A percentile compares a stretch with the other conserved stretches of the same genome.
phyloP scores from a whole-genome alignment of 1,140 invertebrate species.

The Brachystomella parvula region DNA sequence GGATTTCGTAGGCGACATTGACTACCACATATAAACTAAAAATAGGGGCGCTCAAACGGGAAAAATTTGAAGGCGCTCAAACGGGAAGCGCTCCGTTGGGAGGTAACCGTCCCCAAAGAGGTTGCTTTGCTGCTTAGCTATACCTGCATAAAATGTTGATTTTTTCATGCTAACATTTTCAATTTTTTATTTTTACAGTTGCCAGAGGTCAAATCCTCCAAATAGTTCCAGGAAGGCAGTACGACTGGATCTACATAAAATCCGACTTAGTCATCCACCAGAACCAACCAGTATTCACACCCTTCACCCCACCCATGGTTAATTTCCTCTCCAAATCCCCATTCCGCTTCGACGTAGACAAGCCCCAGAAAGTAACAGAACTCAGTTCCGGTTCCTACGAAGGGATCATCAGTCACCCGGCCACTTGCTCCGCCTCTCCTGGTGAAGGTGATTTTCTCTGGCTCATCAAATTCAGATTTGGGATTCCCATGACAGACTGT shows the following conservation, averaged over 20 bases:
- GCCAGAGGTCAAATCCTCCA: background rate
- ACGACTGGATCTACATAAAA: background rate
- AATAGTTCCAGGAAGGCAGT: background rate
- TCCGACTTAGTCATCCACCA: background rate
- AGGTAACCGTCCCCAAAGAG: too few relatives aligned
- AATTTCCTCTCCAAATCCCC: background rate
- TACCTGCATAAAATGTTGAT: too few relatives aligned
- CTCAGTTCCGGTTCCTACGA: background rate
- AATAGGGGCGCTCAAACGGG: too few relatives aligned
- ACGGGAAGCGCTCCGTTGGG: too few relatives aligned
- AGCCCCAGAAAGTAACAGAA: background rate
- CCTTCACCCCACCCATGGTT: background rate
- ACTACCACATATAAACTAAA: too few relatives aligned
- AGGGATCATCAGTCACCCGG: background rate
- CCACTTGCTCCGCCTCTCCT: background rate
- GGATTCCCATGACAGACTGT: background rate
- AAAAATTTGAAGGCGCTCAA: too few relatives aligned
- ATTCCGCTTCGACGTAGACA: background rate
- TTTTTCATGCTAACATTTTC: too few relatives aligned
- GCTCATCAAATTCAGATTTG: constrained; percentile 12
- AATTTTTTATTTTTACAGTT: background rate
- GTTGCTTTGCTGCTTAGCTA: too few relatives aligned
- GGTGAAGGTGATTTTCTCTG: constrained; percentile 4
- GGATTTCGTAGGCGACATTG: background rate
- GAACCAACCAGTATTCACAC: background rate